Base-by-base conservation (phyloP, 2,113 vertebrate genomes). In the Sigmodon hispidus region DNA sequence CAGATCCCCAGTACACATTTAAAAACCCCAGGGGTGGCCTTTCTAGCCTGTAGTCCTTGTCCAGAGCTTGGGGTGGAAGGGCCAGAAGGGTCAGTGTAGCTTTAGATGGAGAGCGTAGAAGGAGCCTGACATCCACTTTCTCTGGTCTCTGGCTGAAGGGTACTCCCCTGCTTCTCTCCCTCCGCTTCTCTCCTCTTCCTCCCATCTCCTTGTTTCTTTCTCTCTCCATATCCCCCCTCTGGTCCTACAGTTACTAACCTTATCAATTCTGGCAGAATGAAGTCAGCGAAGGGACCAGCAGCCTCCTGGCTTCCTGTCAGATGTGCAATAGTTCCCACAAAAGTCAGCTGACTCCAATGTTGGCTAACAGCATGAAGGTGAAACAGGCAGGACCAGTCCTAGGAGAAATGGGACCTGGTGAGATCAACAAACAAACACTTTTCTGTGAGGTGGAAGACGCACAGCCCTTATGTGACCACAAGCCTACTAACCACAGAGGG, bases 401-500 rank as follows among this genome's bases (percentile, higher is more conserved):
- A n/a, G 36, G 26, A 92, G 94, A 94, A 88, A 81, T 0, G 17
- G 43, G 31, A 59, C 67, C 0, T 0, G 72, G 26, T 5, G 13
- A 26, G 43, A 89, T 24, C 0, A 4, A 31, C 40, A 93, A 11
- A n/a, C 9, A 93, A 89, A 91, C 88, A 65, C 94, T 76, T 91
- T 75, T 91, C 81, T 36, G 24, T 57, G 70, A 96, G 93, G 72
- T 24, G n/a, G 70, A 84, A 45, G 73, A 48, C 86, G 1, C 57
- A 15, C 22, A 50, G 75, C 83, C 77, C 65, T 67, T 77, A 36
- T 77, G 72, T 90, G 65, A 93, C 94, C 96, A 43, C 94, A 96
- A 73, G 93, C 81, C 94, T 96, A 43, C 94, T 96, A 73, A 92
- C 81, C 84, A 7, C 1, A 31, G 93, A 76, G 70, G 69, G 61